Evolutionary conservation across 1,140 invertebrate genomes (phyloP).

Genomic region (Capitella teleta): DNA sequence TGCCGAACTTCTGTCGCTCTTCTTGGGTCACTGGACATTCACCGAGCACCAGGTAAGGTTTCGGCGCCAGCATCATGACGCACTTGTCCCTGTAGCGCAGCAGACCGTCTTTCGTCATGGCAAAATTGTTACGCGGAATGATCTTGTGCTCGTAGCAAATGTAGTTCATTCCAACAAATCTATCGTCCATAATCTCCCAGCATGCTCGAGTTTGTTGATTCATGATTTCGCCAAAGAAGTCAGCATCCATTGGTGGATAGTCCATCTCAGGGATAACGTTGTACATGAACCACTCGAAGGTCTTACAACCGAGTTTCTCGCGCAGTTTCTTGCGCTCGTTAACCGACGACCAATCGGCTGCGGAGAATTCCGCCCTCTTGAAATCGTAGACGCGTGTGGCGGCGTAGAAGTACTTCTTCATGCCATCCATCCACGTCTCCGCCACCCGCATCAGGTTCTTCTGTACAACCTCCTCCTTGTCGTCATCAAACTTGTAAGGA

Average conservation of each 20-base stretch:
- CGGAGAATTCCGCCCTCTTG: constrained; percentile 3
- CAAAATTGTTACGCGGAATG: constrained; percentile 15
- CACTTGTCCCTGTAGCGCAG: constrained; percentile 11
- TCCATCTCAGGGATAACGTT: constrained; percentile 16
- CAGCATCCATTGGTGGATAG: constrained; percentile 11
- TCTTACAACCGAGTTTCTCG: constrained; percentile 12
- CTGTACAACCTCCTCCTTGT: constrained; percentile 24
- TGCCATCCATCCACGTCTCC: constrained; percentile 76
- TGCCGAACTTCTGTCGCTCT: constrained; percentile 6
- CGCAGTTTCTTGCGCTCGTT: background rate
- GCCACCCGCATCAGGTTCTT: constrained; percentile 44
- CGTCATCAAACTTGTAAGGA: constrained; percentile 15
- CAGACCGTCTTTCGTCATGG: constrained; percentile 6
- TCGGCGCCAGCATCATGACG: constrained; percentile 1
- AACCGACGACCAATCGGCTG: constrained; percentile 1
- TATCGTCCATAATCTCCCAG: constrained; percentile 10
- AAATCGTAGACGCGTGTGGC: constrained; percentile 6
- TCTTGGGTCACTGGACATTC: constrained; percentile 4
- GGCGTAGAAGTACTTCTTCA: constrained; percentile 51
- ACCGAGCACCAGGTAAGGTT: constrained; percentile 1
- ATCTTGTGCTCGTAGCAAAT: constrained; percentile 14
- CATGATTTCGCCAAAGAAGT: constrained; percentile 14
- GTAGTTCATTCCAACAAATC: constrained; percentile 13
- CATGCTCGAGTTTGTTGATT: constrained; percentile 12
- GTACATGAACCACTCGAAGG: constrained; percentile 16